Conservation (phyloP, 53 echinoderm and acorn worm species). For the Mesocentrotus franciscanus region DNA sequence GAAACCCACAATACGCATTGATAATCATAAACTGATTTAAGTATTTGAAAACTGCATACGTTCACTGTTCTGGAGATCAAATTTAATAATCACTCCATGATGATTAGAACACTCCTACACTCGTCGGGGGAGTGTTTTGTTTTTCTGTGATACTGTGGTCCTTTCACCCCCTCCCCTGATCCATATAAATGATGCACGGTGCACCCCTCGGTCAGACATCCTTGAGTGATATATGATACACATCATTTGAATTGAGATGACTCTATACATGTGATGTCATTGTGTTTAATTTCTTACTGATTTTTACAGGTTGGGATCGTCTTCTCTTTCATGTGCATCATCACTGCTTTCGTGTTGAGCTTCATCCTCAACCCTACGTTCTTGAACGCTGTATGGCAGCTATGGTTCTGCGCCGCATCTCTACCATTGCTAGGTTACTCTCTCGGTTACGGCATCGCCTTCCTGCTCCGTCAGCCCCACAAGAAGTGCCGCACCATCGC, state of each 20-base stretch:
- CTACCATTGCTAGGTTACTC: slow-evolving; percentile 77
- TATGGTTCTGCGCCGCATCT: slow-evolving; percentile 79
- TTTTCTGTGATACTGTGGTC: no score
- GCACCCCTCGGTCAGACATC: no score
- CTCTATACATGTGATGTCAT: not conserved
- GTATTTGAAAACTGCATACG: no score
- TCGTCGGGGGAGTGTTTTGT: no score
- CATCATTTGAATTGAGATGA: not conserved
- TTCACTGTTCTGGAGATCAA: no score
- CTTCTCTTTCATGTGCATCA: slow-evolving; percentile 46
- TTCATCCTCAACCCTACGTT: slow-evolving; percentile 85
- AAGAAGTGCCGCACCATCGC: slow-evolving; percentile 91
- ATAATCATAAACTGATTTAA: no score
- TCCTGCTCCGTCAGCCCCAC: slow-evolving; percentile 79
- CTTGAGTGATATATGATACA: not conserved
- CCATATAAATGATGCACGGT: no score
- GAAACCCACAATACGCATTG: no score
- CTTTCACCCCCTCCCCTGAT: no score
- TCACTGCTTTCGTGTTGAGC: not conserved
- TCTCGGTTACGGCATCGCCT: slow-evolving; percentile 81
- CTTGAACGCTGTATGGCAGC: slow-evolving; percentile 79
- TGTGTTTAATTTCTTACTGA: not conserved
- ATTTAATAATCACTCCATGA: no score
- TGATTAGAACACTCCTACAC: no score
- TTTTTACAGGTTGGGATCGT: slow-evolving; percentile 31